A percentile compares a stretch with the other conserved stretches of the same genome.
Conservation (phyloP, 2,113 vertebrate species). For the Oncorhynchus masou region DNA sequence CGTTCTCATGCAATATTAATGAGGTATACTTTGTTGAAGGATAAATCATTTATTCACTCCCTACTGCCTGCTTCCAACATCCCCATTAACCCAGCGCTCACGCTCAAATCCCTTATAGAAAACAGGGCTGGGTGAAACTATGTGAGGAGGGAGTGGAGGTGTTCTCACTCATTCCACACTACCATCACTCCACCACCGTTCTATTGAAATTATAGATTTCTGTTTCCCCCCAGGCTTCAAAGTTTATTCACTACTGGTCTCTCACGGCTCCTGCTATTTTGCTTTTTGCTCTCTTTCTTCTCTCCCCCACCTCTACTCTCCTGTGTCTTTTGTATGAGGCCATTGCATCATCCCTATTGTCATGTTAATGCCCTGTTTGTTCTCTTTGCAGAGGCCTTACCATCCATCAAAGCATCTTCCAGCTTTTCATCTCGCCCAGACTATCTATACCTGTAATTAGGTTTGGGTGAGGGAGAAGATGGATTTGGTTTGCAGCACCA, state of each 20-base stretch:
- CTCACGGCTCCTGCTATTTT: neutral
- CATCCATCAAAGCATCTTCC: constrained; percentile 58
- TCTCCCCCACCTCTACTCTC: constrained; percentile 10
- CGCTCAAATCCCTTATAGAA: neutral
- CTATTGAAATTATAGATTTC: neutral
- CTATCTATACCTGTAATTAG: constrained; percentile 70
- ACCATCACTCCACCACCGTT: neutral
- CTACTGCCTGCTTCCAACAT: constrained; percentile 50
- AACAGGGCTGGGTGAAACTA: neutral
- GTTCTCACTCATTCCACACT: neutral
- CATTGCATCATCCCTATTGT: constrained; percentile 60
- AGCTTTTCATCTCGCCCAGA: constrained; percentile 55
- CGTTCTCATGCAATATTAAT: constrained; percentile 62
- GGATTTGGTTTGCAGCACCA: constrained; percentile 38
- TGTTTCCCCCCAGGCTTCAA: neutral
- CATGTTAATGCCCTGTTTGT: constrained; percentile 64
- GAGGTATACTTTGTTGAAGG: constrained; percentile 64
- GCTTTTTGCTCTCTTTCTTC: neutral
- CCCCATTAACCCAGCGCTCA: constrained; percentile 48
- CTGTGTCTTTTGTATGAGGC: constrained; percentile 59
- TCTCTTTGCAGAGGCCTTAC: constrained; percentile 57
- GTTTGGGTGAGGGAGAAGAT: constrained; percentile 47
- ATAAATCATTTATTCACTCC: constrained; percentile 62
- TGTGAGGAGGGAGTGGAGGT: neutral
- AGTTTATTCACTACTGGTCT: neutral